Percentiles rank a stretch among this genome's conserved stretches.
These are phyloP conservation scores for Lucilia sericata DNA, from an alignment of 1,140 invertebrate genomes.

Conservation along the genomic window DNA sequence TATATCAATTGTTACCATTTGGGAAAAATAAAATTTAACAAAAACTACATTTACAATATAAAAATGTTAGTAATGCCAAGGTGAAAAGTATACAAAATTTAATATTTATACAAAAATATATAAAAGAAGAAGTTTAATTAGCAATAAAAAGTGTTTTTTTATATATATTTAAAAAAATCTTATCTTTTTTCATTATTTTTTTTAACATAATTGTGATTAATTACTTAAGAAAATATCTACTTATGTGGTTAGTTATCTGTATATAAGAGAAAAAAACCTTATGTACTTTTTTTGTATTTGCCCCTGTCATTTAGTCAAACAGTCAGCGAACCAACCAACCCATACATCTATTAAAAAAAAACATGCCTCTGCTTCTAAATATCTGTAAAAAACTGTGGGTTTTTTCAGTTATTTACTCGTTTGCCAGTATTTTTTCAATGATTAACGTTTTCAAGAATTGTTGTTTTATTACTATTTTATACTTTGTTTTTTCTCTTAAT, in stretches of 20 bases:
- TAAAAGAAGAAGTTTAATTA: neutral
- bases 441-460: constrained; percentile 2
- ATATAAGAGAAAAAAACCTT: neutral
- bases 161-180: neutral
- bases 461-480: neutral
- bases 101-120: neutral
- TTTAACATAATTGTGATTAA: constrained; percentile 34
- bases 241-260: neutral
- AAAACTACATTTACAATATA: neutral
- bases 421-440: neutral
- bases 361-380: neutral
- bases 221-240: constrained; percentile 21
- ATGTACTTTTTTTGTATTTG: neutral
- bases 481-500: neutral
- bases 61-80: neutral
- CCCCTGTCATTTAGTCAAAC: neutral
- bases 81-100: neutral
- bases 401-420: neutral
- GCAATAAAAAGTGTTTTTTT: no score
- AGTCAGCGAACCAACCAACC: neutral
- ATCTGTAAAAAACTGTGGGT: neutral
- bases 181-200: constrained; percentile 24
- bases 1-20: neutral
- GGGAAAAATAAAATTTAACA: neutral
- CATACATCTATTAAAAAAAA: neutral